Conservation (phyloP, 2,888 invertebrate genomes). For the Dynastes tityus region DNA sequence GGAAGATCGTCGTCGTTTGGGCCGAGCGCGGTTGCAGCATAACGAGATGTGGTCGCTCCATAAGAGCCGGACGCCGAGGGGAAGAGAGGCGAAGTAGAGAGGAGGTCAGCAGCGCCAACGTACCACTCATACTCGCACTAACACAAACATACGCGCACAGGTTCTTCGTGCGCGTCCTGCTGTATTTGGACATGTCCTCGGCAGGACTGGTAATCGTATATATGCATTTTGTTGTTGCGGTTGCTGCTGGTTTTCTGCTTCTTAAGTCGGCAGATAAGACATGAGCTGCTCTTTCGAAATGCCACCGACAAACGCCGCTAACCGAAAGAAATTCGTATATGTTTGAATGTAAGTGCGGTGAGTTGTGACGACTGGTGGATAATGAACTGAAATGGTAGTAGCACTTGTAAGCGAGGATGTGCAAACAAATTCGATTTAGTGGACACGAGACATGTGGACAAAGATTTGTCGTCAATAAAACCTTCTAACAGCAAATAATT, state of each 20-base stretch:
- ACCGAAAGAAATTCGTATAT: slow-evolving; percentile 25
- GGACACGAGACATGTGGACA: not conserved
- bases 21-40: not conserved
- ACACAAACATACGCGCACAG: slow-evolving; percentile 15
- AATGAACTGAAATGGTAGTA: not conserved
- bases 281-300: slow-evolving; percentile 36
- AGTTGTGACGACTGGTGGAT: not conserved
- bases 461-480: no score
- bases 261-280: slow-evolving; percentile 40
- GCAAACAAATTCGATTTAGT: not conserved
- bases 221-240: slow-evolving; percentile 24
- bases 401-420: not conserved
- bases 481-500: no score
- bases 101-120: slow-evolving; percentile 50
- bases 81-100: slow-evolving; percentile 36
- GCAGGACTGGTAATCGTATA: slow-evolving; percentile 49
- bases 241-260: slow-evolving; percentile 20
- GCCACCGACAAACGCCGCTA: slow-evolving; percentile 28
- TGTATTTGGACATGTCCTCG: slow-evolving; percentile 61
- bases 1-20: not conserved
- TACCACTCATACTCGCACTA: slow-evolving; percentile 47
- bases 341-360: not conserved
- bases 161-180: slow-evolving; percentile 50
- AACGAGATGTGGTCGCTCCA: slow-evolving; percentile 13
- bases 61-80: not conserved